Conservation (phyloP, 2,113 vertebrate species). For the Scomber colias region DNA sequence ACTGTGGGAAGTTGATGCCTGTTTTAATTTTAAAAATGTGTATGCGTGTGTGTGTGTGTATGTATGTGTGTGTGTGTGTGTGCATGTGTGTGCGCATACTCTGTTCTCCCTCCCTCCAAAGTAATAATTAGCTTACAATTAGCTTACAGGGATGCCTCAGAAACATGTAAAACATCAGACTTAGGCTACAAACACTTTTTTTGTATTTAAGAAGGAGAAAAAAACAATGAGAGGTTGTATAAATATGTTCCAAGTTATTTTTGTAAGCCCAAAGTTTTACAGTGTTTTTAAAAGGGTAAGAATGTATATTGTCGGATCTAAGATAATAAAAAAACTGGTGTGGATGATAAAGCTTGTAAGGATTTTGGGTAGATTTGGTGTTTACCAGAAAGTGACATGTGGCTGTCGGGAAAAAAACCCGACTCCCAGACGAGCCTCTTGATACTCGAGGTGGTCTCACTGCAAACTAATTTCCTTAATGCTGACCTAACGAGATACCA, state of each 20-base stretch:
- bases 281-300: constrained; percentile 83
- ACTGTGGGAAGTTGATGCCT: constrained; percentile 36
- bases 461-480: constrained; percentile 76
- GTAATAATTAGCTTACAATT: constrained; percentile 54
- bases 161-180: constrained; percentile 58
- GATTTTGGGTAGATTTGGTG: constrained; percentile 53
- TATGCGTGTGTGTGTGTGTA: too few species aligned
- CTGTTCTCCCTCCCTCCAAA: constrained; percentile 50
- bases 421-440: constrained; percentile 63
- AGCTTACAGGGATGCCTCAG: constrained; percentile 52
- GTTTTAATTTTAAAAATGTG: constrained; percentile 21
- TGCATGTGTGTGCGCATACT: constrained; percentile 38
- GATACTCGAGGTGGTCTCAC: constrained; percentile 53
- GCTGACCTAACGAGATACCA: constrained; percentile 70
- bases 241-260: constrained; percentile 85
- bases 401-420: constrained; percentile 27
- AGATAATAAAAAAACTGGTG: constrained; percentile 12
- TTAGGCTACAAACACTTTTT: constrained; percentile 63
- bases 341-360: constrained; percentile 33
- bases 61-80: too few species aligned
- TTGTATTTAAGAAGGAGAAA: constrained; percentile 74
- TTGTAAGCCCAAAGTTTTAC: constrained; percentile 85
- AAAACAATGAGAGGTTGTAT: constrained; percentile 69
- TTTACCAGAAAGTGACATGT: constrained; percentile 55
- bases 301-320: constrained; percentile 80